A percentile compares a stretch with the other conserved stretches of the same genome.
Conservation (phyloP, 2,113 vertebrate genomes). For the Phalacrocorax pelagicus region DNA sequence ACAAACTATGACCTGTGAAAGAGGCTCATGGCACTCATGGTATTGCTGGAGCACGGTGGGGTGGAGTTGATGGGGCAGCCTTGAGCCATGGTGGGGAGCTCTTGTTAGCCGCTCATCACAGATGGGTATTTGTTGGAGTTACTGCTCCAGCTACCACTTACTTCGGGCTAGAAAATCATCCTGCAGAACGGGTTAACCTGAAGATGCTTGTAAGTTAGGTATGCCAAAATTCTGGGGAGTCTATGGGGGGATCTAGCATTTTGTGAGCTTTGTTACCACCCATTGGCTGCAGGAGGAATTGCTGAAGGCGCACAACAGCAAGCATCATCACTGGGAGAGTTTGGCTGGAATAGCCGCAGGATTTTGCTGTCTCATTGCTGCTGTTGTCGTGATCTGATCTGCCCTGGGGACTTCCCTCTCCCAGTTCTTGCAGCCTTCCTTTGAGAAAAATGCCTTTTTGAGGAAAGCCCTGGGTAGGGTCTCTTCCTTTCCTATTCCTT, state of each 20-base stretch:
- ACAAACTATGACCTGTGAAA: neutral
- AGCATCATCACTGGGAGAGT: neutral
- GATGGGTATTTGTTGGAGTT: neutral
- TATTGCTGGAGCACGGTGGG: neutral
- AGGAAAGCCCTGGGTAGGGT: neutral
- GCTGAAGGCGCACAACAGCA: fast-evolving
- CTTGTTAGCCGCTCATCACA: neutral
- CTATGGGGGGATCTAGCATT: neutral
- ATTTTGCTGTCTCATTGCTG: neutral
- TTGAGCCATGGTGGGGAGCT: neutral
- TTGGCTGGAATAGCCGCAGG: neutral
- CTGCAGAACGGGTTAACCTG: neutral
- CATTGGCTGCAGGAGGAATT: neutral
- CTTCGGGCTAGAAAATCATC: neutral
- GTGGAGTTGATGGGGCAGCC: neutral
- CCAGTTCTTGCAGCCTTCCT: neutral
- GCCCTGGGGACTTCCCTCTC: neutral
- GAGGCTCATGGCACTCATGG: neutral
- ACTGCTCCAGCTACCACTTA: neutral
- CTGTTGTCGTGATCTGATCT: neutral
- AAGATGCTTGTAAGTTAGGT: neutral
- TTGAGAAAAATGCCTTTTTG: neutral
- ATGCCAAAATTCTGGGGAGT: neutral
- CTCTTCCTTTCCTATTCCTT: neutral
- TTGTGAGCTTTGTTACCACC: neutral